Percentiles rank a stretch among this genome's conserved stretches.
phyloP scores from a whole-genome alignment of 1,140 invertebrate genomes.

The Solen grandis region DNA sequence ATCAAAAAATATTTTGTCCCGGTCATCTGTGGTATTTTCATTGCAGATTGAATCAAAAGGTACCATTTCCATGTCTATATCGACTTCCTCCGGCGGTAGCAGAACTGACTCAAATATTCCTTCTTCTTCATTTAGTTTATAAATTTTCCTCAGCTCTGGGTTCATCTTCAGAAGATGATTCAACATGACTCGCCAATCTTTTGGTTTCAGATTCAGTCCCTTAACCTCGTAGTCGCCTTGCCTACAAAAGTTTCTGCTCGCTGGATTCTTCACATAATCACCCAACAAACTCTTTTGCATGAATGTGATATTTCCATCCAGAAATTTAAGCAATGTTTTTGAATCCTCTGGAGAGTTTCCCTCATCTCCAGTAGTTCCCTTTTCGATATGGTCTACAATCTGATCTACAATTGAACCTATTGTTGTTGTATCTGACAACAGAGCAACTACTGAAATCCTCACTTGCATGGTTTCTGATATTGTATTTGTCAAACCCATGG shows the following conservation, averaged over 20 bases:
- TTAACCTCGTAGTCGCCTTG: conserved; percentile 24
- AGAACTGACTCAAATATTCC: conserved; percentile 1
- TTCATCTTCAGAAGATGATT: conserved; percentile 31
- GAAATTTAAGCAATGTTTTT: conserved; percentile 3
- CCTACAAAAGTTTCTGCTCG: conserved; percentile 8
- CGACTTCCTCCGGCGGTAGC: not conserved
- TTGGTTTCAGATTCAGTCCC: conserved; percentile 16
- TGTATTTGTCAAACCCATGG: conserved; percentile 21
- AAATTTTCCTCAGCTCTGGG: conserved; percentile 9
- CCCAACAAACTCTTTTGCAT: conserved; percentile 18
- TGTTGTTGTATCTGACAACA: conserved; percentile 36
- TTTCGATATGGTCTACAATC: conserved; percentile 3
- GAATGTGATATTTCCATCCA: conserved; percentile 8
- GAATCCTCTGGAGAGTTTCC: not conserved
- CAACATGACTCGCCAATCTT: conserved; percentile 30
- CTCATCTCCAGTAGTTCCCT: not conserved
- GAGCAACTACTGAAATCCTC: conserved; percentile 1
- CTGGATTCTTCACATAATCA: conserved; percentile 19
- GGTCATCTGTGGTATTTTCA: not conserved
- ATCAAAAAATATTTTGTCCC: conserved; percentile 24
- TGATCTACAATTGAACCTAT: not conserved
- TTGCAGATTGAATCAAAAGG: conserved; percentile 28
- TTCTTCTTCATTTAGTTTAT: conserved; percentile 14
- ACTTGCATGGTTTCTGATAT: conserved; percentile 2
- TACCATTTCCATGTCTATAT: conserved; percentile 21